A percentile compares a stretch with the other conserved stretches of the same genome.
These are phyloP conservation scores for Ptiloglossa arizonensis DNA, from an alignment of 1,140 invertebrate species.

Conservation along the genomic window DNA sequence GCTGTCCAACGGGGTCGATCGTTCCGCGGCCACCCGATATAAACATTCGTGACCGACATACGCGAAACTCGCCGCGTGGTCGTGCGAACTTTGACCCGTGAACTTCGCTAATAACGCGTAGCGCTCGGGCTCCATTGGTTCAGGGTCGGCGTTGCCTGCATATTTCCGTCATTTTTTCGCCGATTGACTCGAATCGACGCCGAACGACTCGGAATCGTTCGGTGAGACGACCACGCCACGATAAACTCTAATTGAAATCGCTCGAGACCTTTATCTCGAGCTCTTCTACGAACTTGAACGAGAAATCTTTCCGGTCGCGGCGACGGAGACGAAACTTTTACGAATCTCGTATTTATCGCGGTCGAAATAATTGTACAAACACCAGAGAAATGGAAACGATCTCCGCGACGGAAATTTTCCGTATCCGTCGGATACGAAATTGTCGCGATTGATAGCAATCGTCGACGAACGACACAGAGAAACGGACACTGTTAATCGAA, in stretches of 20 bases:
- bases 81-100: slow-evolving; percentile 56
- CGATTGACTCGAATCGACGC: background rate
- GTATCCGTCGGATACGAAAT: too few relatives aligned
- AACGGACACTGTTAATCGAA: too few relatives aligned
- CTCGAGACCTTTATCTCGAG: background rate
- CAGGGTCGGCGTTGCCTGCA: slow-evolving; percentile 60
- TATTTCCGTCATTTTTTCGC: background rate
- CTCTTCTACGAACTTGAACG: background rate
- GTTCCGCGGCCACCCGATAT: slow-evolving; percentile 9
- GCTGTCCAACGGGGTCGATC: slow-evolving; percentile 20
- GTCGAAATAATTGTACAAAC: too few relatives aligned
- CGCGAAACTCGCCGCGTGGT: slow-evolving; percentile 22
- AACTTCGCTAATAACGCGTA: slow-evolving; percentile 58
- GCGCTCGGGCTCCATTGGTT: slow-evolving; percentile 50
- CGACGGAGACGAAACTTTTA: too few relatives aligned
- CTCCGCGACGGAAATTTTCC: too few relatives aligned
- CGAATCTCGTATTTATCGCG: too few relatives aligned
- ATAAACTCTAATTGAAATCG: background rate
- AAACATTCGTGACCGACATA: slow-evolving; percentile 34
- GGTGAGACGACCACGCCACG: background rate
- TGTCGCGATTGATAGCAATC: too few relatives aligned
- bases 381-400: too few relatives aligned
- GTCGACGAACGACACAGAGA: too few relatives aligned
- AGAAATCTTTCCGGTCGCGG: too few relatives aligned
- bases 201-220: too few relatives aligned